Base-by-base conservation (phyloP, 1,140 invertebrate genomes). In the Cylas formicarius region DNA sequence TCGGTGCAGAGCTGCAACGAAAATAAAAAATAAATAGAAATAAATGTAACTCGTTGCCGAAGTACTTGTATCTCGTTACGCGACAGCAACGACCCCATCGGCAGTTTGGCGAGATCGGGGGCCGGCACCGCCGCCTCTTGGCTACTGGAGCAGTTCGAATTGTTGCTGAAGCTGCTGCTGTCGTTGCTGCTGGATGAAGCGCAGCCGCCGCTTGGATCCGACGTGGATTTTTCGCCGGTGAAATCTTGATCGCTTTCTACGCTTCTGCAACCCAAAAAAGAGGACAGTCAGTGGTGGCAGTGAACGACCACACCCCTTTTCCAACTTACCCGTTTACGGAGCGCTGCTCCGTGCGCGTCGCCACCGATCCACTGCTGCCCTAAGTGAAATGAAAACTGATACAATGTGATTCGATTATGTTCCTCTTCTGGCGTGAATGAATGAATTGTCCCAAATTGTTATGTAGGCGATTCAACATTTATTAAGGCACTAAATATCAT, bases 281-380 rank as follows among this genome's bases (percentile, higher is more conserved):
- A 10, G n/a, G 9, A 22, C 34, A 20, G 14, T 36, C 34, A 36
- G 14, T 36, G 50, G 72, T 71, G 37, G 68, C 68, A 37, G 52
- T 55, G 19, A 62, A 66, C 3, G 72, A 63, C 27, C 72, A 44
- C 44, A 64, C 58, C 17, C 55, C 62, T 18, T 66, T 60, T 27
- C 61, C 61, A 45, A 70, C 61, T 57, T 59, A 65, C 65, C 60
- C 57, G 56, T 80, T 82, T 72, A 81, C 80, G 69, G 74, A 70
- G 62, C 70, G 71, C 68, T 71, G 65, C 68, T 77, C 70, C 66
- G n/a, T n/a, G 8, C 76, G 76, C 66, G 70, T 63, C 66, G 70
- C 71, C n/a, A n/a, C n/a, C 73, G 72, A 76, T 70, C 79, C 81
- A 83, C 80, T 82, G 80, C 79, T 82, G 78, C 79, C 81, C 81